Conservation (phyloP, 2,797 vertebrate genomes). For the Steatocranus sp. region DNA sequence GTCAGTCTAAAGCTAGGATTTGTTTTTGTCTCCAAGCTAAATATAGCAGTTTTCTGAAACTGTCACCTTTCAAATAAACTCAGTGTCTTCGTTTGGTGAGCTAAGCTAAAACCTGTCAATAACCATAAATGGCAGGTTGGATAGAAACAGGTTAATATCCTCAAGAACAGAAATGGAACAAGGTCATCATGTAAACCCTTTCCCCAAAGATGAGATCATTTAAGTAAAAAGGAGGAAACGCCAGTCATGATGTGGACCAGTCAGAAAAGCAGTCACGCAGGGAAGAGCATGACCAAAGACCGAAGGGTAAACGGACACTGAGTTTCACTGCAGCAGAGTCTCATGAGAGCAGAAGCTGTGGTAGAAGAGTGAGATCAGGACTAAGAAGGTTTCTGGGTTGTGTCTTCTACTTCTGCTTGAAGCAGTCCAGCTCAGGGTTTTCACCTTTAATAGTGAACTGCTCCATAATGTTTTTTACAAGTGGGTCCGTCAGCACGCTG, state of each 20-base stretch:
- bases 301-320: not conserved
- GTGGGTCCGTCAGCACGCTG: not conserved
- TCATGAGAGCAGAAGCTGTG: not conserved
- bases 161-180: not conserved
- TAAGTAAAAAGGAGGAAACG: not conserved
- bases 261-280: not conserved
- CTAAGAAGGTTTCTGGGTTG: not conserved
- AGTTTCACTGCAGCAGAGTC: not conserved
- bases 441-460: not conserved
- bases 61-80: not conserved
- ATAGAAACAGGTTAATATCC: not conserved
- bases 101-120: not conserved
- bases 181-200: not conserved
- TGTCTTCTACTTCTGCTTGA: not conserved
- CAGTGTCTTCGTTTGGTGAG: not conserved
- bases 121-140: not conserved
- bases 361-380: not conserved
- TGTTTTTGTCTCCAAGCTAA: not conserved
- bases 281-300: not conserved
- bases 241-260: not conserved
- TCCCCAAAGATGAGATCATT: not conserved
- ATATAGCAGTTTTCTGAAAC: not conserved
- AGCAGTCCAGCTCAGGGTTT: not conserved
- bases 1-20: not conserved
- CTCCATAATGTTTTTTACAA: not conserved